phyloP scores from a whole-genome alignment of 30 jellyfish, hydroid and myxozoan genomes.

The Aurelia sp. region DNA sequence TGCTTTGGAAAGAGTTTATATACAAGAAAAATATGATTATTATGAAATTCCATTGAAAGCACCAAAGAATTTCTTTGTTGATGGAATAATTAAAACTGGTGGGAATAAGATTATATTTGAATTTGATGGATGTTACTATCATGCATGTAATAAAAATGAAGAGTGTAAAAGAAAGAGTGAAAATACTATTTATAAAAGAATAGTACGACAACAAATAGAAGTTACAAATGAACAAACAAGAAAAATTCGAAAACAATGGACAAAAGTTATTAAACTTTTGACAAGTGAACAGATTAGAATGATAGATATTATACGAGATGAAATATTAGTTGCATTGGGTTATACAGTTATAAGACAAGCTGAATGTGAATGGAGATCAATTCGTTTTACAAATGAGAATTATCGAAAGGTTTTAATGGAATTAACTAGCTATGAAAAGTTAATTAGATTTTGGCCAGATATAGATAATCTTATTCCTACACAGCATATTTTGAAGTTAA shows the following conservation, averaged over 20 bases:
- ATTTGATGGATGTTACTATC: conserved; percentile 29
- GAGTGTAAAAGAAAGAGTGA: not conserved
- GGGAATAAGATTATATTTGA: not conserved
- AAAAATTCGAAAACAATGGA: too few relatives aligned
- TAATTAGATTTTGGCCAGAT: not conserved
- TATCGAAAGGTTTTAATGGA: too few relatives aligned
- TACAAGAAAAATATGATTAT: not conserved
- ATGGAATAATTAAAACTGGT: not conserved
- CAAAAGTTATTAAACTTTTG: too few relatives aligned
- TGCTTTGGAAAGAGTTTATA: not conserved
- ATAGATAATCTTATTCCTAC: not conserved
- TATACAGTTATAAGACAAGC: not conserved
- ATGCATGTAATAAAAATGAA: not conserved
- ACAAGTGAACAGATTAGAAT: not conserved
- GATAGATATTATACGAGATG: not conserved
- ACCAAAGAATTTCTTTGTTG: not conserved
- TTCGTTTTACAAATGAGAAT: too few relatives aligned
- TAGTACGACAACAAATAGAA: not conserved
- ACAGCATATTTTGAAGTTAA: not conserved
- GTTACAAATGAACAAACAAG: too few relatives aligned
- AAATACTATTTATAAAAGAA: not conserved
- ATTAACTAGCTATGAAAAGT: not conserved
- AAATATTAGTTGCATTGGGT: not conserved
- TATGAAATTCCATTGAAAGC: not conserved
- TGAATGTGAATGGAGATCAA: not conserved